Base-by-base conservation (phyloP, 2,797 vertebrate genomes). In the Nannoperca obscura region DNA sequence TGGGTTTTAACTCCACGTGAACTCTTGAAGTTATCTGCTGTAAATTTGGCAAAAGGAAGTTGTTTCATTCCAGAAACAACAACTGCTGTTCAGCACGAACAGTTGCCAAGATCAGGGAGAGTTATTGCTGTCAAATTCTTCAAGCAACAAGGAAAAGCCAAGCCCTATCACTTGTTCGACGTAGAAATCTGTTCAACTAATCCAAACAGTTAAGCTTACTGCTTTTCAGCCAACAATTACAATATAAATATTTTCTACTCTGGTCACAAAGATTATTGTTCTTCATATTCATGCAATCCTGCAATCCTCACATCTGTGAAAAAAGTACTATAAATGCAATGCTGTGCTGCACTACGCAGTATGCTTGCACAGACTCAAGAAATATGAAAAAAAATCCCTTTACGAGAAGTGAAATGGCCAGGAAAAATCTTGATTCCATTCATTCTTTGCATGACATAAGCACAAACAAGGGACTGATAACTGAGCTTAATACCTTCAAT, bases 391-490 rank as follows among this genome's bases (percentile, higher is more conserved):
- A 78, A 82, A 68, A 74, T 67, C 20, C 13, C 55, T 83, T 91
- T 82, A 85, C 15, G 53, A 73, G 74, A 76, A 59, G 34, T 67
- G 34, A 83, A 88, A 83, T 71, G 32, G 74, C 70, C 69, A 83
- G 68, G 81, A 84, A 80, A 86, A 81, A 61, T 84, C 82, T 70
- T 36, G 58, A 92, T 92, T 93, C 91, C 90, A 92, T 92, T 93
- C 93, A 95, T 94, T 94, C 85, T 88, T 93, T 78, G 65, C 85
- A 83, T 85, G 88, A 91, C 89, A 91, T 84, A 74, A 82, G 80
- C 68, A 85, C 82, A 91, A 89, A 89, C 86, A 86, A 88, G 85
- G 81, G 82, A 91, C 86, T 82, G 84, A 92, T 91, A 92, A 87
- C 85, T 82, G 55, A 49, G 74, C 55, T 52, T 90, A 89, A 93